Evolutionary conservation across 2,888 invertebrate species (phyloP).

Genomic region (Tinea trinotella): DNA sequence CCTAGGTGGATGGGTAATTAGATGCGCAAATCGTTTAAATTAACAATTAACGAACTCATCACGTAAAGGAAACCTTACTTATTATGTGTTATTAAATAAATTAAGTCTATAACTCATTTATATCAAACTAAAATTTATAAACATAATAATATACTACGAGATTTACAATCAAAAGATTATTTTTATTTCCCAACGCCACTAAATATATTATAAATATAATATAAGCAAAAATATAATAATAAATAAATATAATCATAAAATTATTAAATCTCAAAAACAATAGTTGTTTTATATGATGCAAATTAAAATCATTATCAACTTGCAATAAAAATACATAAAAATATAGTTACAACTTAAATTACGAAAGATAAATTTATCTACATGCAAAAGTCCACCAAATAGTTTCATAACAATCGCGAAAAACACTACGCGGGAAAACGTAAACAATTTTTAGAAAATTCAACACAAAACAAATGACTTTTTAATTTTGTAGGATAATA

Average conservation of each 20-base stretch:
- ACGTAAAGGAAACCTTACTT: background rate
- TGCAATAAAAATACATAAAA: background rate
- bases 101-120: no score
- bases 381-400: background rate
- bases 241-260: background rate
- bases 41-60: background rate
- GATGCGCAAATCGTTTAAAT: no score
- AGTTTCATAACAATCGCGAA: background rate
- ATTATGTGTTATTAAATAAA: slow-evolving; percentile 1
- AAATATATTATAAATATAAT: no score
- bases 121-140: no score
- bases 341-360: background rate
- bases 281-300: no score
- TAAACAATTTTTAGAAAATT: background rate
- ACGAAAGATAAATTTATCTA: background rate
- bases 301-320: no score
- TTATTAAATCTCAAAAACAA: no score
- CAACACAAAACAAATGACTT: slow-evolving; percentile 22
- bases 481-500: slow-evolving; percentile 40
- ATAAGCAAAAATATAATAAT: background rate
- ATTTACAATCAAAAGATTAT: no score
- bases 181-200: no score
- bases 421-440: background rate
- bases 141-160: no score
- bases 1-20: no score